Conservation (phyloP, 2,113 vertebrate species). For the Sebastes fasciatus region DNA sequence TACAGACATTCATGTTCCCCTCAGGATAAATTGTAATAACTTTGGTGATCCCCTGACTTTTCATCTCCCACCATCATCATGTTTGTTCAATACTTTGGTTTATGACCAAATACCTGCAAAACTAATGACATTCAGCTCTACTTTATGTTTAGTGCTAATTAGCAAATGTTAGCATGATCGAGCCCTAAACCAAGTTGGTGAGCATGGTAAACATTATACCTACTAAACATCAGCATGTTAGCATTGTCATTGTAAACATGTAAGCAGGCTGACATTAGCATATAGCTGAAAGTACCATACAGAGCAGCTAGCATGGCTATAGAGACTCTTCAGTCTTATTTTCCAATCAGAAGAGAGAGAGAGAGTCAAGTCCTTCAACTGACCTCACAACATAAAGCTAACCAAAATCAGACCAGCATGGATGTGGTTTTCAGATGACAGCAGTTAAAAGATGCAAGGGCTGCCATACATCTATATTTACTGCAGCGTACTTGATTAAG, state of each 20-base stretch:
- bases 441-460: neutral
- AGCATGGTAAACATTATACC: neutral
- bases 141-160: neutral
- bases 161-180: neutral
- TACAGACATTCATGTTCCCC: no score
- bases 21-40: neutral
- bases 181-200: neutral
- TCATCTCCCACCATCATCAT: neutral
- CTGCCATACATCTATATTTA: neutral
- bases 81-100: neutral
- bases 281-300: neutral
- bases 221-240: neutral
- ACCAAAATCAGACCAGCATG: neutral
- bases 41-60: neutral
- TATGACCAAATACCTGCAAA: neutral
- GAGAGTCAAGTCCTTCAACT: slow-evolving; percentile 4
- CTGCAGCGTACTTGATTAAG: neutral
- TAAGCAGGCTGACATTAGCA: neutral
- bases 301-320: neutral
- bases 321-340: neutral
- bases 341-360: neutral
- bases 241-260: neutral
- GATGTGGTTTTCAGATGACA: neutral
- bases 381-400: slow-evolving; percentile 7
- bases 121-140: neutral